Conservation (phyloP, 2,113 vertebrate genomes). For the Neodontobutis hainanensis region DNA sequence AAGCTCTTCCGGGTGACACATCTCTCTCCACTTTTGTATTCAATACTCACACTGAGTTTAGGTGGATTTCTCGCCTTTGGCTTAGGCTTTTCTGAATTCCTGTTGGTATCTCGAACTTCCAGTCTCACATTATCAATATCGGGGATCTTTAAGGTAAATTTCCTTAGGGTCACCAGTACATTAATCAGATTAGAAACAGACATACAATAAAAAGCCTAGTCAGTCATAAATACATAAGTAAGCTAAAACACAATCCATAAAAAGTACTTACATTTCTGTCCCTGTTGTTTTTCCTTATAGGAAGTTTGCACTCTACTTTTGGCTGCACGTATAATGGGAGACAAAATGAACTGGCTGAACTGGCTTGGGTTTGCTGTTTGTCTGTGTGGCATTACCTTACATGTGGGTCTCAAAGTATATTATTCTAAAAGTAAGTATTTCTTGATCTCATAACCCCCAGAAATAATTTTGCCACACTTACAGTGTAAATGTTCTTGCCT, state of each 20-base stretch:
- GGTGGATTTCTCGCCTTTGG: conserved; percentile 91
- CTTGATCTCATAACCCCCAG: no score
- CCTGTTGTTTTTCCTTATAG: conserved; percentile 61
- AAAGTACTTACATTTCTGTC: neutral
- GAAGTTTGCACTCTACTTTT: conserved; percentile 90
- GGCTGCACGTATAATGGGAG: conserved; percentile 85
- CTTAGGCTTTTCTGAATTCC: conserved; percentile 94
- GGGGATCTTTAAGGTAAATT: conserved; percentile 92
- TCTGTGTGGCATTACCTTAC: conserved; percentile 89
- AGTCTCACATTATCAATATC: conserved; percentile 94
- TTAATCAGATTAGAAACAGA: no score
- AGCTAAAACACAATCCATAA: no score
- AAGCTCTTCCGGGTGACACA: conserved; percentile 88
- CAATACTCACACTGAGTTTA: conserved; percentile 81
- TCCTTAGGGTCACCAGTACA: no score
- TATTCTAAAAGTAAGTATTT: conserved; percentile 83
- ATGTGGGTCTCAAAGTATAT: conserved; percentile 86
- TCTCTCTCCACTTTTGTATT: conserved; percentile 76
- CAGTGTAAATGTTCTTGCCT: neutral
- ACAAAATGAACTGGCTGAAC: conserved; percentile 84
- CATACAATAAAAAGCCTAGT: no score
- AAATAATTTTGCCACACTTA: no score
- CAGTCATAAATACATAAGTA: no score
- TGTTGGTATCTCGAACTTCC: conserved; percentile 92
- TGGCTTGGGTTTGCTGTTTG: conserved; percentile 93